These are phyloP conservation scores for Sphaeridia pumilis DNA, from an alignment of 2,888 invertebrate genomes.

Conservation along the genomic window DNA sequence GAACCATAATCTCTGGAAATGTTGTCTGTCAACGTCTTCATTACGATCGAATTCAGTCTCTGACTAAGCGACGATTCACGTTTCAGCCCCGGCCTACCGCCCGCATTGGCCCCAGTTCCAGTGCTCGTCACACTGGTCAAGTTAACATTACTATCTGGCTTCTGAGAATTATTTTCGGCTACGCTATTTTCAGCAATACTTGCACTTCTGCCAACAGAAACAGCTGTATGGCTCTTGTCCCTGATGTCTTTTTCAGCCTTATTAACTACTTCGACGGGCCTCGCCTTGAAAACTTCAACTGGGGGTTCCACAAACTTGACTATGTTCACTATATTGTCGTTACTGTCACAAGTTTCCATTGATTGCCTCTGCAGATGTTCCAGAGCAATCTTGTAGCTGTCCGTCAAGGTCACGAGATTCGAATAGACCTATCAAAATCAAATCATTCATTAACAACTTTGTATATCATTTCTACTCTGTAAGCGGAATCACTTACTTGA, in stretches of 20 bases:
- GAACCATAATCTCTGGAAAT: constrained; percentile 48
- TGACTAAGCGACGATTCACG: constrained; percentile 56
- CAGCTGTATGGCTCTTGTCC: background rate
- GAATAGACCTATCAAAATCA: constrained; percentile 81
- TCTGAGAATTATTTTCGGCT: background rate
- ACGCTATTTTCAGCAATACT: background rate
- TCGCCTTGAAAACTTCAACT: background rate
- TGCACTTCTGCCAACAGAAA: background rate
- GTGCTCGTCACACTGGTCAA: background rate
- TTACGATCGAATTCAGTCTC: constrained; percentile 72
- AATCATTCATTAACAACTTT: background rate
- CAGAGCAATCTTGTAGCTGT: constrained; percentile 26
- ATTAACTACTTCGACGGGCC: background rate
- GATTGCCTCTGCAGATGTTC: constrained; percentile 24
- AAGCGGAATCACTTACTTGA: constrained; percentile 15
- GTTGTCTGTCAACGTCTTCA: constrained; percentile 81
- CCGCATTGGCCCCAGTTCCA: background rate
- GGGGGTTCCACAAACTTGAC: background rate
- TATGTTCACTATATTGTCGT: background rate
- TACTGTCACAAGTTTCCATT: background rate
- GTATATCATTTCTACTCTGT: background rate
- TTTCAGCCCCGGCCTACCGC: constrained; percentile 4
- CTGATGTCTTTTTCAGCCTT: constrained; percentile 2
- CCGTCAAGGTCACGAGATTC: constrained; percentile 65
- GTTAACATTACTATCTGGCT: background rate